Evolutionary conservation across 2,888 invertebrate species (phyloP).

Genomic region (Coleophora flavipennella): DNA sequence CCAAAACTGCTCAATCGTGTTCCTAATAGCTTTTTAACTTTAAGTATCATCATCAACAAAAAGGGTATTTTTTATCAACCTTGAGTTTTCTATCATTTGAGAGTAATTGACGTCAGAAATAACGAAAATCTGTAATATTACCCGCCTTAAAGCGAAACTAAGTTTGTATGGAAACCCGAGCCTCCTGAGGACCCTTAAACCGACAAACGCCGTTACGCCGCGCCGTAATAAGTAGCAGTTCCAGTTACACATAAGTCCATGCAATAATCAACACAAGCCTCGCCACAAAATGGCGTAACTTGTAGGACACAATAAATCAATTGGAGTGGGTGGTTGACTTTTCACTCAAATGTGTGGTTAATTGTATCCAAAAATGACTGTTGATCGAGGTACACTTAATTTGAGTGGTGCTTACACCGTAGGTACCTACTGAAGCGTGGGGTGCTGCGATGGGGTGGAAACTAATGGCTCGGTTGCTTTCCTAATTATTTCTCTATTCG

Average conservation of each 20-base stretch:
- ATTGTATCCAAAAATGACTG: constrained; percentile 74
- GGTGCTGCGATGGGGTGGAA: constrained; percentile 38
- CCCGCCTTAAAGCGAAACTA: too few species aligned
- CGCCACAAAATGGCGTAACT: constrained; percentile 66
- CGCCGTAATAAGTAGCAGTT: constrained; percentile 22
- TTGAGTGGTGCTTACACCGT: constrained; percentile 64
- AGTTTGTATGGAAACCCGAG: too few species aligned
- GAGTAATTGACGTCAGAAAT: too few species aligned
- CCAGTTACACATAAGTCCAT: constrained; percentile 23
- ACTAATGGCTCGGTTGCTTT: constrained; percentile 55
- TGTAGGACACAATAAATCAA: constrained; percentile 69
- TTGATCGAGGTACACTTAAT: constrained; percentile 73
- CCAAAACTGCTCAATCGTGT: too few species aligned
- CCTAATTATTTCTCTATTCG: constrained; percentile 52
- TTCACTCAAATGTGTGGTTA: constrained; percentile 73
- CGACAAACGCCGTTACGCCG: too few species aligned
- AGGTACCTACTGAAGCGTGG: constrained; percentile 49
- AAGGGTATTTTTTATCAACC: too few species aligned
- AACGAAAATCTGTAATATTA: too few species aligned
- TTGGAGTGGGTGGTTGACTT: constrained; percentile 74
- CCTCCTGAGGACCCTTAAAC: too few species aligned
- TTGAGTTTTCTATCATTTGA: too few species aligned
- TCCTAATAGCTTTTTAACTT: too few species aligned
- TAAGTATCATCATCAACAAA: too few species aligned
- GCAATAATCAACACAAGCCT: constrained; percentile 42